These are phyloP conservation scores for Phyllostomus hastatus DNA, from an alignment of 2,113 vertebrate species.

Conservation along the genomic window DNA sequence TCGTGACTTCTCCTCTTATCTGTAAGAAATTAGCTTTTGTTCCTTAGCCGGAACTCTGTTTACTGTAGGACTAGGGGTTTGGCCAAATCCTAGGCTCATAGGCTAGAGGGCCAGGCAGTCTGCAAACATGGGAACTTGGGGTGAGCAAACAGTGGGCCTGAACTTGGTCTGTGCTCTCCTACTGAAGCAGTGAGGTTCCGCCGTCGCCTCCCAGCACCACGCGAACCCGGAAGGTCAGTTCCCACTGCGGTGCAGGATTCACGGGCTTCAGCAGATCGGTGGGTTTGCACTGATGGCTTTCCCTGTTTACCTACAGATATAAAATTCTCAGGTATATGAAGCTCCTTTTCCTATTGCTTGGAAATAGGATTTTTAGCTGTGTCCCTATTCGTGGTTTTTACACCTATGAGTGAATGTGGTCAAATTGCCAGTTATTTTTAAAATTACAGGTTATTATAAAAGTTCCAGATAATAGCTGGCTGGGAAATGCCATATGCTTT, in stretches of 20 bases:
- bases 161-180: fast-evolving
- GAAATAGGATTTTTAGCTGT: background rate
- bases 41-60: background rate
- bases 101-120: background rate
- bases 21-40: background rate
- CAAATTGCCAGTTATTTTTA: conserved; percentile 18
- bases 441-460: background rate
- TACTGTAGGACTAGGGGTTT: background rate
- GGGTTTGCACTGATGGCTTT: background rate
- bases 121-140: background rate
- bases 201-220: fast-evolving
- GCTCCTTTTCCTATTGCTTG: background rate
- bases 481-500: background rate
- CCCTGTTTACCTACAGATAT: background rate
- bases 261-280: fast-evolving
- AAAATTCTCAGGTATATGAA: background rate
- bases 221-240: background rate
- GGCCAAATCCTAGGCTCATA: background rate
- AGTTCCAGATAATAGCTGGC: background rate
- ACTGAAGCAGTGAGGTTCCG: background rate
- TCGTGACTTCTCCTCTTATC: background rate
- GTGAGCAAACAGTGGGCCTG: background rate
- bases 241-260: fast-evolving
- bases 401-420: background rate
- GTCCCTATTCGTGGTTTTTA: background rate